These are phyloP conservation scores for Neoarius graeffei DNA, from an alignment of 2,113 vertebrate genomes.

Conservation along the genomic window DNA sequence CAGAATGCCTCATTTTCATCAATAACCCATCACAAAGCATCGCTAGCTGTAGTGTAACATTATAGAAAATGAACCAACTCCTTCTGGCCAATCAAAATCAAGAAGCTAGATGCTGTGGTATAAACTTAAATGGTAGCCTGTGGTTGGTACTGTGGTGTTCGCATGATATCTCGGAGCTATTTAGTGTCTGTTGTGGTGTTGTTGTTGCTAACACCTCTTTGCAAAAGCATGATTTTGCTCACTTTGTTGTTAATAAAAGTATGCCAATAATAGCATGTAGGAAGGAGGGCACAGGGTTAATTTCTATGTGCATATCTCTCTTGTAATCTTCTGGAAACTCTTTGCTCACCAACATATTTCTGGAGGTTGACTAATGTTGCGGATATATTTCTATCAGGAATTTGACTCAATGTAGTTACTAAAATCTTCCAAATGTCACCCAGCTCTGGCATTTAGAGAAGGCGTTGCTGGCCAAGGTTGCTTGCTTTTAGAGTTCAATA, in stretches of 20 bases:
- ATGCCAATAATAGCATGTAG: neutral
- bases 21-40: too few species aligned
- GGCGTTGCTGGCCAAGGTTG: constrained; percentile 63
- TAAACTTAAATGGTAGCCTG: neutral
- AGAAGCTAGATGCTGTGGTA: neutral
- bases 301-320: too few species aligned
- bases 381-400: constrained; percentile 56
- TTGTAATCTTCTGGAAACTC: neutral
- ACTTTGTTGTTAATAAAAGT: neutral
- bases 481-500: constrained; percentile 67
- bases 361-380: constrained; percentile 38
- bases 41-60: too few species aligned
- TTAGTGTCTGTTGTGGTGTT: neutral
- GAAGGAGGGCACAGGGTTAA: neutral
- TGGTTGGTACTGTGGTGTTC: neutral
- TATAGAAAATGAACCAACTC: too few species aligned
- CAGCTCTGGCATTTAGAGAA: constrained; percentile 65
- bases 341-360: constrained; percentile 56
- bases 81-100: neutral
- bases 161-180: neutral
- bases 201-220: neutral
- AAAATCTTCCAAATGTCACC: constrained; percentile 63
- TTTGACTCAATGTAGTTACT: constrained; percentile 55
- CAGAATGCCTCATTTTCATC: too few species aligned
- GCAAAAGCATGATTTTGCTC: neutral